Conservation (phyloP, 2,113 vertebrate species). For the Tachycineta bicolor region DNA sequence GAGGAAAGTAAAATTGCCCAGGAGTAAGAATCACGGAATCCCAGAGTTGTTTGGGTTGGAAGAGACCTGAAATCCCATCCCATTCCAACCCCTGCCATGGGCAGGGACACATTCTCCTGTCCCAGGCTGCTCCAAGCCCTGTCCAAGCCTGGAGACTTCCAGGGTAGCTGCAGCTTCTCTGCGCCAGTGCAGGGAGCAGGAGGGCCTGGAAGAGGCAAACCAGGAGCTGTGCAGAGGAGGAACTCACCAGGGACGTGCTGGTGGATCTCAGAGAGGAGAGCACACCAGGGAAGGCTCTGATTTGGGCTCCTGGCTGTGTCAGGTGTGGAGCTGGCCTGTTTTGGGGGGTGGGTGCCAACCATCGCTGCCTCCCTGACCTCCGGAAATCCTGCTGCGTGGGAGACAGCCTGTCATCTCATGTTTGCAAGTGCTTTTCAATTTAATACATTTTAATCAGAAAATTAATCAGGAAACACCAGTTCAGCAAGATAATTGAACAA, state of each 20-base stretch:
- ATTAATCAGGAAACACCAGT: slow-evolving; percentile 84
- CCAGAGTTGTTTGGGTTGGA: neutral
- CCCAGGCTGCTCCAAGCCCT: fast-evolving
- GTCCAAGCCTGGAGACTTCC: fast-evolving
- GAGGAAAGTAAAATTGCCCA: fast-evolving
- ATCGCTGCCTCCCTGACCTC: neutral
- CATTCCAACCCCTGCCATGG: neutral
- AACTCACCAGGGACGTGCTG: fast-evolving
- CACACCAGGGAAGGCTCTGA: fast-evolving
- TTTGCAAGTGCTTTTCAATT: slow-evolving; percentile 66
- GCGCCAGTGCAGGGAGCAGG: neutral
- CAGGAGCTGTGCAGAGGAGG: neutral
- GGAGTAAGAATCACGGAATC: neutral
- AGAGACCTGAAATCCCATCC: neutral
- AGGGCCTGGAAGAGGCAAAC: neutral
- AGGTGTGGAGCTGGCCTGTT: too few species aligned
- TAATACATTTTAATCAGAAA: slow-evolving; percentile 83
- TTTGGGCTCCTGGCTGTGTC: fast-evolving
- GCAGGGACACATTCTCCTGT: neutral
- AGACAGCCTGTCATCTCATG: slow-evolving; percentile 48
- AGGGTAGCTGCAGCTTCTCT: neutral
- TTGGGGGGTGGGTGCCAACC: neutral
- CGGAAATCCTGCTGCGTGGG: neutral
- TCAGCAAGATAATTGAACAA: slow-evolving; percentile 83
- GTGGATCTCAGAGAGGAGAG: neutral